phyloP scores from a whole-genome alignment of 2,888 invertebrate species.

The Hemaris fuciformis region DNA sequence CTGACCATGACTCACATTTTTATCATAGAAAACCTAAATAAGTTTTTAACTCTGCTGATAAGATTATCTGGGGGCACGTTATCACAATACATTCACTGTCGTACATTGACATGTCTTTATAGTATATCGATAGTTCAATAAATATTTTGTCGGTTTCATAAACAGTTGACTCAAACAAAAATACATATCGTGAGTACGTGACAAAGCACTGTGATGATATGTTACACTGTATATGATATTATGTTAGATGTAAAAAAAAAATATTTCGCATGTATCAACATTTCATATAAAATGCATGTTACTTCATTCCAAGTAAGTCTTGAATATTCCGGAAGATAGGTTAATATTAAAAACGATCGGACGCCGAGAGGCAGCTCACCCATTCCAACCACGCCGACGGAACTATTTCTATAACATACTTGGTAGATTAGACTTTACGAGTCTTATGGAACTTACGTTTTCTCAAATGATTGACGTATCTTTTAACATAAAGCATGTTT shows the following conservation, averaged over 20 bases:
- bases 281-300: not conserved
- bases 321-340: conserved; percentile 9
- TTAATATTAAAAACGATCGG: conserved; percentile 9
- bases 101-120: not conserved
- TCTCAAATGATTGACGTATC: not conserved
- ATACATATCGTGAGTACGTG: too few relatives aligned
- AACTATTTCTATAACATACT: too few relatives aligned
- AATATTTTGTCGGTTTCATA: too few relatives aligned
- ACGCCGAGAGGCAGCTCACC: not conserved
- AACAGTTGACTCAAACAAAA: too few relatives aligned
- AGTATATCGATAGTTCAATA: not conserved
- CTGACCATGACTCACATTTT: conserved; percentile 1
- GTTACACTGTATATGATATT: too few relatives aligned
- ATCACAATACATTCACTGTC: not conserved
- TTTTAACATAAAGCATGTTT: not conserved
- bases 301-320: not conserved
- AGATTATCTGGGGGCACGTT: not conserved
- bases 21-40: not conserved
- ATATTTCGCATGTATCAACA: too few relatives aligned
- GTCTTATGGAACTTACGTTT: too few relatives aligned
- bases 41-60: not conserved
- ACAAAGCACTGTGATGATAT: too few relatives aligned
- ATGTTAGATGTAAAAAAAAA: too few relatives aligned
- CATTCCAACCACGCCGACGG: too few relatives aligned
- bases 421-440: not conserved